Conservation (phyloP, 2,888 invertebrate genomes). For the Lymantria dispar region DNA sequence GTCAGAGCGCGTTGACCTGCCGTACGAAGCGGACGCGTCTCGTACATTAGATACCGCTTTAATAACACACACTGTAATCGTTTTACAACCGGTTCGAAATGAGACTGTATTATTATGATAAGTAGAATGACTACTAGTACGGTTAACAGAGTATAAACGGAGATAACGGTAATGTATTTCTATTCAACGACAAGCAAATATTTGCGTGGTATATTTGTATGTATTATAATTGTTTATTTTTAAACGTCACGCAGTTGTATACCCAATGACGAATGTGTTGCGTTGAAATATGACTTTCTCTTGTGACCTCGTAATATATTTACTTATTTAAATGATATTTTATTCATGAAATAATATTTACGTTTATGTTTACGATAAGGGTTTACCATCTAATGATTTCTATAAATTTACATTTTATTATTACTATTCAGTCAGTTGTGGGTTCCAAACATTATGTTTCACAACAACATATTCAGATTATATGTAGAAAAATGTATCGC, state of each 20-base stretch:
- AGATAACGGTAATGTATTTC: constrained; percentile 39
- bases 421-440: no score
- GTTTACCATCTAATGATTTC: no score
- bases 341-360: neutral
- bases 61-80: constrained; percentile 31
- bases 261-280: constrained; percentile 24
- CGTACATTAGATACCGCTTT: constrained; percentile 33
- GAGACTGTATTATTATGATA: constrained; percentile 43
- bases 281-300: constrained; percentile 41
- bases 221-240: neutral
- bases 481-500: no score
- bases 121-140: constrained; percentile 40
- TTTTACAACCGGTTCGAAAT: constrained; percentile 53
- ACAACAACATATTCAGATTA: no score
- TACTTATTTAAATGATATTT: neutral
- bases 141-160: constrained; percentile 39
- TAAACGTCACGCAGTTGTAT: constrained; percentile 13
- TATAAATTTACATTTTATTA: no score
- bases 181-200: constrained; percentile 20
- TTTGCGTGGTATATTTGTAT: constrained; percentile 21
- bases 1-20: constrained; percentile 69
- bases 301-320: constrained; percentile 34
- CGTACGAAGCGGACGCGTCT: constrained; percentile 45
- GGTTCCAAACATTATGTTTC: no score
- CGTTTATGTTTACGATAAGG: neutral